A percentile compares a stretch with the other conserved stretches of the same genome.
Conservation (phyloP, 2,113 vertebrate genomes). For the Strigops habroptila region DNA sequence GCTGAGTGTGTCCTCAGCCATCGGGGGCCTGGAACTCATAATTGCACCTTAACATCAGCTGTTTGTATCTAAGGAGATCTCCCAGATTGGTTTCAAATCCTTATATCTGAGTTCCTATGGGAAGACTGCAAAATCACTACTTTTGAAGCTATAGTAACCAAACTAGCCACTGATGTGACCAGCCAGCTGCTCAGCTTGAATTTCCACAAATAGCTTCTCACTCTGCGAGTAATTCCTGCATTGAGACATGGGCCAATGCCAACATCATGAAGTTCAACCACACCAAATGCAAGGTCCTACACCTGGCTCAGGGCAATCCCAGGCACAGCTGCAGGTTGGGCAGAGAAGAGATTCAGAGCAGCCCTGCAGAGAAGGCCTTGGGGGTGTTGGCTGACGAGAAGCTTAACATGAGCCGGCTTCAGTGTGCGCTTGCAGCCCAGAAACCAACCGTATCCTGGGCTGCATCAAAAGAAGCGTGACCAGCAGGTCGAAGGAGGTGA, state of each 20-base stretch:
- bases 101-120: neutral
- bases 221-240: neutral
- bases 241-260: neutral
- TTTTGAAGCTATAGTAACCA: neutral
- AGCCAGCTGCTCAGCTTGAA: neutral
- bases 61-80: neutral
- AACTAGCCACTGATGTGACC: neutral
- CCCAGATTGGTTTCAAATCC: neutral
- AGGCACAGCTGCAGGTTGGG: neutral
- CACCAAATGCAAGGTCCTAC: neutral
- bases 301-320: neutral
- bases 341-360: neutral
- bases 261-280: neutral
- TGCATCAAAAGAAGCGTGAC: neutral
- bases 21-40: rapidly evolving
- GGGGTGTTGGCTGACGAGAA: neutral
- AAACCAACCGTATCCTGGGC: neutral
- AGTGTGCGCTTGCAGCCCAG: neutral
- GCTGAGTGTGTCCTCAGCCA: neutral
- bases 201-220: neutral
- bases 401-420: neutral
- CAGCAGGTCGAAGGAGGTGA: too few relatives aligned
- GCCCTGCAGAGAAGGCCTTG: neutral
- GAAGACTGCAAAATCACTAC: neutral
- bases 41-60: neutral